Conservation (phyloP, 2,797 vertebrate species). For the Phrynocephalus guinanensis region DNA sequence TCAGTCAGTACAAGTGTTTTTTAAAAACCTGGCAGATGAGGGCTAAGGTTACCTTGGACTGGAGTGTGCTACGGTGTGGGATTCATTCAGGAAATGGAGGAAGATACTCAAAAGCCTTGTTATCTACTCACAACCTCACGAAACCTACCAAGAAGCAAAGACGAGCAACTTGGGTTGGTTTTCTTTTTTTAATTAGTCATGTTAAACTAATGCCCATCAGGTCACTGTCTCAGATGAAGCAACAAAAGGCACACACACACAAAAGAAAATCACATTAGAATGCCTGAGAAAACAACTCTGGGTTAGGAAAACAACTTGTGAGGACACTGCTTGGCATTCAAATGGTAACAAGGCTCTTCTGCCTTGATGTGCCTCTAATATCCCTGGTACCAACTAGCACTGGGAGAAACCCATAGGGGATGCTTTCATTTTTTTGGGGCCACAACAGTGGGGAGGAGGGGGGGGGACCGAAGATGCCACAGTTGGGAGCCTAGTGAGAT, state of each 20-base stretch:
- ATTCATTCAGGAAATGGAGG: constrained; percentile 39
- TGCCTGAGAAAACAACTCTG: constrained; percentile 60
- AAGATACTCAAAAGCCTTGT: constrained; percentile 21
- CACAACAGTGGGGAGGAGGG: not conserved
- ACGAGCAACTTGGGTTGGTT: constrained; percentile 65
- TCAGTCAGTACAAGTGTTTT: no score
- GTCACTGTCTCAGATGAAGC: constrained; percentile 32
- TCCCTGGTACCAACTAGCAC: not conserved
- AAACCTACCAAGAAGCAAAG: constrained; percentile 68
- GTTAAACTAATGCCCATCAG: constrained; percentile 13
- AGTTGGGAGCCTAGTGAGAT: not conserved
- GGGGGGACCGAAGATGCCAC: not conserved
- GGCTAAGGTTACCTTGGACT: not conserved
- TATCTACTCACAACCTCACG: not conserved
- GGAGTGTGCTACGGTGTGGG: not conserved
- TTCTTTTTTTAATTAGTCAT: constrained; percentile 54
- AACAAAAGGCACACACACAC: constrained; percentile 43
- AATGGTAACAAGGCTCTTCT: constrained; percentile 55
- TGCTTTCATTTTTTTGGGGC: constrained; percentile 11
- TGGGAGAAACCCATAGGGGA: not conserved
- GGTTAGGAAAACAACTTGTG: constrained; percentile 22
- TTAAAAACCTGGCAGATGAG: no score
- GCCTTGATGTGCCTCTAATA: constrained; percentile 8
- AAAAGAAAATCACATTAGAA: constrained; percentile 29
- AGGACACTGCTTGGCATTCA: constrained; percentile 43